Conservation (phyloP, 1,140 invertebrate species). For the Panulirus ornatus region DNA sequence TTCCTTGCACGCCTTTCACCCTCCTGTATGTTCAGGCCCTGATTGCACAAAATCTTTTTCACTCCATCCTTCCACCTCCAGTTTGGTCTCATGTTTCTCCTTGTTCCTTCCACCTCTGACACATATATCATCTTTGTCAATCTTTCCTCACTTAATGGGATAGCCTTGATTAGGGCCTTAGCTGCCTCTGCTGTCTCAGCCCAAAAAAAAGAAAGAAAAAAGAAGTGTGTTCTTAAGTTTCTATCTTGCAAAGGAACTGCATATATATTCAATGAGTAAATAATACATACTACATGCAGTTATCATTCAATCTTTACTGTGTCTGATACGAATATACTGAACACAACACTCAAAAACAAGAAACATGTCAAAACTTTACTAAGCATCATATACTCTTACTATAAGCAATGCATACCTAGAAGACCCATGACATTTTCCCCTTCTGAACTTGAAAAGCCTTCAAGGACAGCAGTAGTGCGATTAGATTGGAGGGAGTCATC, state of each 20-base stretch:
- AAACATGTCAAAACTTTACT: too few relatives aligned
- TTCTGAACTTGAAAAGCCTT: slow-evolving; percentile 77
- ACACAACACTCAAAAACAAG: neutral
- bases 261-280: neutral
- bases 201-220: too few relatives aligned
- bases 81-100: too few relatives aligned
- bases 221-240: neutral
- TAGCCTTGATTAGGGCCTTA: too few relatives aligned
- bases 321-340: neutral
- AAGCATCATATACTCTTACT: neutral
- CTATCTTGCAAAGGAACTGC: neutral
- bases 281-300: neutral
- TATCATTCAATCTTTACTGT: neutral
- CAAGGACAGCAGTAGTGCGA: slow-evolving; percentile 78
- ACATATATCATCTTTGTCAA: too few relatives aligned
- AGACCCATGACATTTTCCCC: slow-evolving; percentile 77
- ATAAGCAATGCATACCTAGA: slow-evolving; percentile 51
- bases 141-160: too few relatives aligned
- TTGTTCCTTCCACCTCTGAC: too few relatives aligned
- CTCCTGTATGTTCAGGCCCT: too few relatives aligned
- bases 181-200: too few relatives aligned
- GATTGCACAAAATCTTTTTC: too few relatives aligned
- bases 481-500: slow-evolving; percentile 78
- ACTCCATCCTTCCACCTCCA: too few relatives aligned
- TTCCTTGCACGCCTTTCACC: too few relatives aligned